Conservation (phyloP, 2,113 vertebrate genomes). For the Microcebus murinus region DNA sequence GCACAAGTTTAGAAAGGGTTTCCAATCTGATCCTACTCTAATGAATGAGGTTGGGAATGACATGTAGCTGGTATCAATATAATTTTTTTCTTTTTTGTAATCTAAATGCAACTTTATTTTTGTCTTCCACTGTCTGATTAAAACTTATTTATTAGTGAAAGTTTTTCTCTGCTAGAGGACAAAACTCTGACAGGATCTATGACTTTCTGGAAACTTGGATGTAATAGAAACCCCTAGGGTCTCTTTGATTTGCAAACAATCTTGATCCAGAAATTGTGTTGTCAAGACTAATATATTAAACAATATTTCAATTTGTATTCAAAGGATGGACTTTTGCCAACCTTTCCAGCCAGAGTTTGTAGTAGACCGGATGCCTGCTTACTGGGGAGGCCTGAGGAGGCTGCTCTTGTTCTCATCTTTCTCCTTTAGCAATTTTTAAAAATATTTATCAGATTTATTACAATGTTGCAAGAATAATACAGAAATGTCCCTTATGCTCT, state of each 20-base stretch:
- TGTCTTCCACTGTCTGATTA: background rate
- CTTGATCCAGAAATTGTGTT: background rate
- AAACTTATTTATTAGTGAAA: background rate
- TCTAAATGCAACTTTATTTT: background rate
- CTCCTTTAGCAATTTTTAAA: background rate
- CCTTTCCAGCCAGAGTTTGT: too few relatives aligned
- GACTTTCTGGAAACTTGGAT: background rate
- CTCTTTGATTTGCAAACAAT: background rate
- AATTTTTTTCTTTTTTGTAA: background rate
- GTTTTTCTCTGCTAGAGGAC: background rate
- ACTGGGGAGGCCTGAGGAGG: background rate
- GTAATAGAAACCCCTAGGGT: background rate
- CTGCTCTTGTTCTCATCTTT: background rate
- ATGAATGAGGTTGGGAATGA: background rate
- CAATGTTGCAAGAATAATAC: background rate
- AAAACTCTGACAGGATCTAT: background rate
- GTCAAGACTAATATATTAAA: background rate
- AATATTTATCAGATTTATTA: background rate
- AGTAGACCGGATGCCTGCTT: background rate
- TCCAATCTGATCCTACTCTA: background rate
- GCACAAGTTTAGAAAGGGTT: background rate
- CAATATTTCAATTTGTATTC: slow-evolving; percentile 22
- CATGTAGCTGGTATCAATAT: background rate
- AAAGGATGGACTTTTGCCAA: background rate
- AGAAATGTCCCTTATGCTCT: background rate